Percentiles rank a stretch among this genome's conserved stretches.
Conservation (phyloP, 2,888 invertebrate genomes). For the Spisula subtruncata region DNA sequence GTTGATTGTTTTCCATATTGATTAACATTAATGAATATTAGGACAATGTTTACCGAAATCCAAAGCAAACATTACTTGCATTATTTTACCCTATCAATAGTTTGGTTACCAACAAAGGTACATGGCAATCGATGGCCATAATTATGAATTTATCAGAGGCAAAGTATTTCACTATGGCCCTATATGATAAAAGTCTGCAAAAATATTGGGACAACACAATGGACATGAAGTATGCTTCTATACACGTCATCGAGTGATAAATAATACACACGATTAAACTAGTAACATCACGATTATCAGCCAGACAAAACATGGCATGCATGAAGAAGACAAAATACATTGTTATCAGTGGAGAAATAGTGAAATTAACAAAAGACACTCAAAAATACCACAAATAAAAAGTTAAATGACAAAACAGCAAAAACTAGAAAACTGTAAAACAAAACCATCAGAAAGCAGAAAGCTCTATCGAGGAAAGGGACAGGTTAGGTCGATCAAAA, state of each 20-base stretch:
- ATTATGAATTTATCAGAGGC: slow-evolving; percentile 41
- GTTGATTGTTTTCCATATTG: slow-evolving; percentile 47
- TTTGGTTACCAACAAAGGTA: slow-evolving; percentile 61
- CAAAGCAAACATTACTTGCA: slow-evolving; percentile 52
- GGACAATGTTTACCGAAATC: slow-evolving; percentile 54
- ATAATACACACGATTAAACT: neutral
- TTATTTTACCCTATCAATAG: slow-evolving; percentile 51
- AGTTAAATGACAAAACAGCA: neutral
- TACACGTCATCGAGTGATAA: neutral
- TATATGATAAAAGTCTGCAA: neutral
- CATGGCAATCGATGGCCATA: slow-evolving; percentile 48
- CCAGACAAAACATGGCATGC: neutral
- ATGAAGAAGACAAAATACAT: neutral
- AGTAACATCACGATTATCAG: neutral
- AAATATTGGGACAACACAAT: slow-evolving; percentile 5
- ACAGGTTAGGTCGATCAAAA: too few relatives aligned
- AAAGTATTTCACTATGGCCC: neutral
- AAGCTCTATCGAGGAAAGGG: too few relatives aligned
- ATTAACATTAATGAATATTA: slow-evolving; percentile 58
- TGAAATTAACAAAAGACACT: neutral
- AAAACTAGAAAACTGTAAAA: neutral
- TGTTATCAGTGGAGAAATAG: neutral
- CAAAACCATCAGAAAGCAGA: too few relatives aligned
- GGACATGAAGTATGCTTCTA: neutral
- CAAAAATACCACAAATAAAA: neutral